Percentiles rank a stretch among this genome's conserved stretches.
These are phyloP conservation scores for Sturnira hondurensis DNA, from an alignment of 2,113 vertebrate species.

Conservation along the genomic window DNA sequence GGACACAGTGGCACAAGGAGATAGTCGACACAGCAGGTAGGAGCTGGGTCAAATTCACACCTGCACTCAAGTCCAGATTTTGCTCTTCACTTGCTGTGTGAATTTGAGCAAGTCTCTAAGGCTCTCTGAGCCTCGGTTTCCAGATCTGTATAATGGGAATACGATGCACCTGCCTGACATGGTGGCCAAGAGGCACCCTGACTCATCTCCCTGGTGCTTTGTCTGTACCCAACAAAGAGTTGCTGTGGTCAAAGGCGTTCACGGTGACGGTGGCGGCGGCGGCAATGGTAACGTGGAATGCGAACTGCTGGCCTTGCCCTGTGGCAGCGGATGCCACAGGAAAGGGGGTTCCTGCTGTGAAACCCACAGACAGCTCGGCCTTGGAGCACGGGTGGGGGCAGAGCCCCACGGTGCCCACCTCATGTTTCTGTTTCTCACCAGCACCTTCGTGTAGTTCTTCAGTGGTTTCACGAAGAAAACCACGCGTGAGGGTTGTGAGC, in stretches of 20 bases:
- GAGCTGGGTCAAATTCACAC: not conserved
- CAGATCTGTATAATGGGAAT: not conserved
- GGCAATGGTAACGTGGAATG: rapidly evolving
- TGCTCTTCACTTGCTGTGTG: not conserved
- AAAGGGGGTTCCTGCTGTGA: not conserved
- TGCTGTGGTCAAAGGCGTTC: no score
- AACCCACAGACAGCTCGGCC: not conserved
- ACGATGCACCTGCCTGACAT: rapidly evolving
- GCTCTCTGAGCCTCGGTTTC: not conserved
- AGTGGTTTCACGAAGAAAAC: not conserved
- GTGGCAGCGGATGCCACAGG: rapidly evolving
- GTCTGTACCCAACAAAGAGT: not conserved
- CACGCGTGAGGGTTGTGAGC: rapidly evolving
- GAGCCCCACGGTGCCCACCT: rapidly evolving
- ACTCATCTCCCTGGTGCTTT: rapidly evolving
- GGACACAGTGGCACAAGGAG: not conserved
- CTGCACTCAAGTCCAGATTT: not conserved
- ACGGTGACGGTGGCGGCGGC: rapidly evolving
- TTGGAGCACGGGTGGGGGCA: rapidly evolving
- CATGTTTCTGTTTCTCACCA: rapidly evolving
- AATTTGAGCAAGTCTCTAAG: not conserved
- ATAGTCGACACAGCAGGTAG: not conserved
- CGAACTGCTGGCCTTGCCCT: not conserved
- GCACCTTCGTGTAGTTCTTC: not conserved
- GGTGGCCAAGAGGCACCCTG: not conserved